phyloP scores from a whole-genome alignment of 2,113 vertebrate genomes.

The Nipponia nippon region DNA sequence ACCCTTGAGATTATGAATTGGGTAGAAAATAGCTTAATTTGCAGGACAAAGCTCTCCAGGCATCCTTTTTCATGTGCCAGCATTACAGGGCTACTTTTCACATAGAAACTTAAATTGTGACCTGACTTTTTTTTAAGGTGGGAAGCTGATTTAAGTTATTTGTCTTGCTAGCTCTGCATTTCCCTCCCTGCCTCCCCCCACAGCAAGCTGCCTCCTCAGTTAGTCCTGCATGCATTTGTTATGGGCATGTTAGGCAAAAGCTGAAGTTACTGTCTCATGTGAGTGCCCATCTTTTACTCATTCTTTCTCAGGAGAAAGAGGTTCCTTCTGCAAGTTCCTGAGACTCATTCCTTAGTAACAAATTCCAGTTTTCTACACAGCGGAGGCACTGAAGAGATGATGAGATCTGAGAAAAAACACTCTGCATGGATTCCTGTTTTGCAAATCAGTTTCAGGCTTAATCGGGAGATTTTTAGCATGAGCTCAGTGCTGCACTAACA shows the following conservation, averaged over 20 bases:
- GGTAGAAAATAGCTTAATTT: neutral
- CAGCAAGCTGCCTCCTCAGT: neutral
- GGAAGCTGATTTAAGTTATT: neutral
- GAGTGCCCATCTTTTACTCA: neutral
- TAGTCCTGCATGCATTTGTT: neutral
- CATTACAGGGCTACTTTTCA: slow-evolving; percentile 7
- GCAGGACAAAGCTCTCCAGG: neutral
- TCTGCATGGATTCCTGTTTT: neutral
- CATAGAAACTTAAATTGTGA: slow-evolving; percentile 6
- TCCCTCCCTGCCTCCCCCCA: neutral
- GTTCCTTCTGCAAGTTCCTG: neutral
- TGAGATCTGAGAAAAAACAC: neutral
- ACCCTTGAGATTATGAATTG: neutral
- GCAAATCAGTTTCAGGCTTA: neutral
- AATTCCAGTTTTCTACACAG: neutral
- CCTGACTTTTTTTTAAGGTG: neutral
- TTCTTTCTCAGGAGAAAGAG: neutral
- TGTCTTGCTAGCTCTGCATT: neutral
- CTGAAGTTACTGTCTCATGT: neutral
- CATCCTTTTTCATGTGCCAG: neutral
- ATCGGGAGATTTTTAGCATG: neutral
- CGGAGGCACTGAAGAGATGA: neutral
- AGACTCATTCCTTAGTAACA: neutral
- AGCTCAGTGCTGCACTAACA: neutral
- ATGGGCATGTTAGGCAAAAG: neutral